Evolutionary conservation across 2,888 invertebrate genomes (phyloP).

Genomic region (Ametastegia equiseti): DNA sequence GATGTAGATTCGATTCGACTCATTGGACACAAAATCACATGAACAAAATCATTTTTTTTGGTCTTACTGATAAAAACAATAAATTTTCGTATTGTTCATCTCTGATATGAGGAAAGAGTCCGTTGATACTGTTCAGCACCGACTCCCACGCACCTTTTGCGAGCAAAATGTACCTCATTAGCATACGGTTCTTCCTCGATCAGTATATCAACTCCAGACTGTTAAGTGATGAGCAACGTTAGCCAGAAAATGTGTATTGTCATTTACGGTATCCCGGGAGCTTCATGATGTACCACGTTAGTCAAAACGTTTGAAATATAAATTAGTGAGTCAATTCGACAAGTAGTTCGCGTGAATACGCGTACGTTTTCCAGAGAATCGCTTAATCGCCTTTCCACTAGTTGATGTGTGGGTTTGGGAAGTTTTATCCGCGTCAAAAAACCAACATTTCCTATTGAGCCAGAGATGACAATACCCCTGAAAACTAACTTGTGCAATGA

Average conservation of each 20-base stretch:
- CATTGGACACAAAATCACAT: background rate
- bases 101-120: background rate
- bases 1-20: background rate
- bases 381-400: slow-evolving; percentile 60
- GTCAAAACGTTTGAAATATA: slow-evolving; percentile 44
- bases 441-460: background rate
- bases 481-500: background rate
- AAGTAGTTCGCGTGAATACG: slow-evolving; percentile 56
- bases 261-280: slow-evolving; percentile 5
- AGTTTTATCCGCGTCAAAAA: background rate
- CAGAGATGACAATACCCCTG: background rate
- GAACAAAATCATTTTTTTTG: background rate
- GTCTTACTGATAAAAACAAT: background rate
- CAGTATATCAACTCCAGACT: slow-evolving; percentile 31
- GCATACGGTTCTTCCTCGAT: background rate
- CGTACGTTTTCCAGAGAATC: slow-evolving; percentile 59
- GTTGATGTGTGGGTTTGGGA: slow-evolving; percentile 3
- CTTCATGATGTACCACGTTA: background rate
- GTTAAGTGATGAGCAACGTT: slow-evolving; percentile 44
- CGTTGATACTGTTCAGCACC: background rate
- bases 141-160: slow-evolving; percentile 25
- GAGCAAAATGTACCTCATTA: background rate
- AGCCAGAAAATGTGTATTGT: slow-evolving; percentile 49
- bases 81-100: background rate
- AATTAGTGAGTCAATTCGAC: slow-evolving; percentile 7